These are phyloP conservation scores for Paedocypris micromegethes DNA, from an alignment of 2,797 vertebrate genomes.

Conservation along the genomic window DNA sequence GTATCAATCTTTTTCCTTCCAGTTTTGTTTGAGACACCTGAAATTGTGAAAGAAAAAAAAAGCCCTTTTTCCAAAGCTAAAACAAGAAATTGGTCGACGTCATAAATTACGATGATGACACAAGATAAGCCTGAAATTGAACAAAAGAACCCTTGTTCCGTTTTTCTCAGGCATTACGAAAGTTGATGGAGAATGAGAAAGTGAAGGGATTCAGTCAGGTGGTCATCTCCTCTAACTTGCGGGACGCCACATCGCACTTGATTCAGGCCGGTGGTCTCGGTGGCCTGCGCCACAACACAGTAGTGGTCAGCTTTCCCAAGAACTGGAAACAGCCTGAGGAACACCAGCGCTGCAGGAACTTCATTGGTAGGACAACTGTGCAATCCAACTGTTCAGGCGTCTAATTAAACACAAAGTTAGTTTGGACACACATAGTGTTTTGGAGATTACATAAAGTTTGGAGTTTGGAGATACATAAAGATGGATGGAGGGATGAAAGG, in stretches of 20 bases:
- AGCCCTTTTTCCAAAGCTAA: too few relatives aligned
- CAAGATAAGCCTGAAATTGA: background rate
- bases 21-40: too few relatives aligned
- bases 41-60: too few relatives aligned
- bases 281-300: constrained; percentile 91
- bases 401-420: background rate
- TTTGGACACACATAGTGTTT: background rate
- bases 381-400: background rate
- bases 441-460: too few relatives aligned
- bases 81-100: too few relatives aligned
- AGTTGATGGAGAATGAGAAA: constrained; percentile 91
- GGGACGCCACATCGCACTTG: constrained; percentile 92
- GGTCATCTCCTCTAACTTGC: constrained; percentile 88
- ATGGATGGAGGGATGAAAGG: too few relatives aligned
- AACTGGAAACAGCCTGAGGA: constrained; percentile 91
- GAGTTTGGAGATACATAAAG: too few relatives aligned
- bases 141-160: background rate
- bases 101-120: too few relatives aligned
- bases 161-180: constrained; percentile 73
- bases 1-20: too few relatives aligned
- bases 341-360: constrained; percentile 86
- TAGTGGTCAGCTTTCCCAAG: constrained; percentile 90
- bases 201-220: constrained; percentile 98
- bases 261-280: constrained; percentile 93
- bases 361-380: constrained; percentile 74